Percentiles rank a stretch among this genome's conserved stretches.
These are phyloP conservation scores for Neuroterus valhalla DNA, from an alignment of 1,140 invertebrate genomes.

Conservation along the genomic window DNA sequence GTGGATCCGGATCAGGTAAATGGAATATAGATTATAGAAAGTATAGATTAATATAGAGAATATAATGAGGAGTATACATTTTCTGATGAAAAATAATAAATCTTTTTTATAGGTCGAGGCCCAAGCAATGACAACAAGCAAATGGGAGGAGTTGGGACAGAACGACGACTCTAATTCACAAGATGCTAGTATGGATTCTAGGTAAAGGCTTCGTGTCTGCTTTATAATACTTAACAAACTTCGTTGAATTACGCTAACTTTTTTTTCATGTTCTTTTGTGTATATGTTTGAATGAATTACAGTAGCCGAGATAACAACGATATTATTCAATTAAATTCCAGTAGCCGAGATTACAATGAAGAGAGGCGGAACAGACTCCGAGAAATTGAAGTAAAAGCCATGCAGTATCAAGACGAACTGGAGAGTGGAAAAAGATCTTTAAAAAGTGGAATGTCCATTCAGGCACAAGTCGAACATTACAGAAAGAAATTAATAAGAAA, in stretches of 20 bases:
- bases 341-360: conserved; percentile 78
- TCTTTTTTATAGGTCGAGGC: conserved; percentile 78
- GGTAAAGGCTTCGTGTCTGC: conserved; percentile 49
- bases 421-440: conserved; percentile 88
- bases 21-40: background rate
- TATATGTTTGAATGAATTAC: conserved; percentile 15
- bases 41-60: no score
- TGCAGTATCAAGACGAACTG: conserved; percentile 97
- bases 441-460: conserved; percentile 86
- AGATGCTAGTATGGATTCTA: conserved; percentile 73
- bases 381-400: conserved; percentile 95
- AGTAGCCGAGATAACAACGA: conserved; percentile 33
- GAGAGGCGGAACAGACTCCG: conserved; percentile 88
- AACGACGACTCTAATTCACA: conserved; percentile 74
- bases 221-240: background rate
- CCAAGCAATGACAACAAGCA: conserved; percentile 91
- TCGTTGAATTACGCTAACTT: conserved; percentile 1
- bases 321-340: conserved; percentile 43
- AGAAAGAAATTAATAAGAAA: conserved; percentile 91
- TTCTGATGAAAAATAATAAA: background rate
- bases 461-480: conserved; percentile 93
- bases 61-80: no score
- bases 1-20: conserved; percentile 88
- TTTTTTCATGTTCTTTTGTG: conserved; percentile 10
- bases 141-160: conserved; percentile 87